Evolutionary conservation across 2,113 vertebrate species (phyloP), one percentile per base, ranked within the genome.

Genomic region (Holacanthus passer): DNA sequence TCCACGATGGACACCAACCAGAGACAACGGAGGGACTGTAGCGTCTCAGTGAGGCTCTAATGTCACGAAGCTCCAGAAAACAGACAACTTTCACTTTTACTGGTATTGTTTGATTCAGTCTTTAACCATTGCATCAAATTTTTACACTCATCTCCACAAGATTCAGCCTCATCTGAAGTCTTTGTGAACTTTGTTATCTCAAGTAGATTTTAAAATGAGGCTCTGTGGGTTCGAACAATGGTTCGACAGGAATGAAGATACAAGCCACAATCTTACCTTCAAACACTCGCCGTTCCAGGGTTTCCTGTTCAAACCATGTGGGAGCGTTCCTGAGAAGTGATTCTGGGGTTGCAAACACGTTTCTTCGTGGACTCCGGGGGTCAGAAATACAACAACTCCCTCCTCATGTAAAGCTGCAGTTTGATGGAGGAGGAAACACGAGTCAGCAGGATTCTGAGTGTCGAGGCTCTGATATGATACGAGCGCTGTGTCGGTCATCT

Each of bases 401-500:
- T 14, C 10, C 14, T 7, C 17, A 7, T 16, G 65, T 35, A 4
- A 48, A 14, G 7, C 48, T 69, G 32, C 31, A 6, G 29, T 0
- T 55, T 11, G 69, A n/a, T 24, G 66, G 45, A 87, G 67, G 45
- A 56, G 70, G n/a, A 64, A 79, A 58, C 32, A 7, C 24, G 24
- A 37, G 71, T 52, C 71, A 71, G 65, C 58, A n/a, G 76, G 48
- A 69, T 1, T n/a, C 35, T 7, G 12, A 27, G 60, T 2, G 1
- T 4, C 6, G 35, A 48, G 24, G 32, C 62, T 47, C 53, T 52
- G 82, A 60, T 27, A 52, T 53, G 45, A 83, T 52, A 16, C 16
- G 1, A 80, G 27, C 11, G 16, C 37, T 10, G 41, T 41, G 65
- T 41, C 58, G 1, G 41, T 56, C 59, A 79, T 75, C 22, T 27